Evolutionary conservation across 2,113 vertebrate species (phyloP), one percentile per base, ranked within the genome.

Genomic region (Siniperca chuatsi): DNA sequence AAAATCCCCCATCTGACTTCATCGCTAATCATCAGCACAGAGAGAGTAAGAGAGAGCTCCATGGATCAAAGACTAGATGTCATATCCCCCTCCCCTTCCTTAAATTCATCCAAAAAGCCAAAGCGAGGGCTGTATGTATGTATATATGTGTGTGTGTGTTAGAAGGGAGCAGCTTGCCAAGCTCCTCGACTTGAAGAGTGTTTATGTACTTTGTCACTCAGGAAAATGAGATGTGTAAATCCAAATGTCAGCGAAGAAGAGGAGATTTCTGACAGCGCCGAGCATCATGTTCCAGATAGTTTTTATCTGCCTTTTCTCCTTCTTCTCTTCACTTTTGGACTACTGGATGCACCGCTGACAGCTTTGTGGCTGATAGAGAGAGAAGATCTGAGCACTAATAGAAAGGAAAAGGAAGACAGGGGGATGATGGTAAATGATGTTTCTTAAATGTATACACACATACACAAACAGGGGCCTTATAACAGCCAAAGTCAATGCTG

Each of bases 161-260:
- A 29, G 58, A 75, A 48, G 33, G 46, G 9, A 64, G 61, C 21
- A 42, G 82, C 85, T 81, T 92, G 92, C 90, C 92, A 92, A 94
- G 87, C 85, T 82, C 82, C 85, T 81, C 58, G 48, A 88, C 90
- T 91, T 84, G 85, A 88, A 92, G 90, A 77, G 65, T 93, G 93
- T 96, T 95, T 95, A 95, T 95, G 87, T 92, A 93, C 91, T 95
- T 92, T 95, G 94, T 94, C 92, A 94, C 87, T 95, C 92, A 90
- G 62, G 84, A 93, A 94, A 91, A 95, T 92, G 93, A 95, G 89
- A 94, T 89, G 93, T 93, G 94, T 95, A 93, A 94, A 93, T 94
- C 89, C 87, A 89, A 90, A 91, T 77, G 91, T 93, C 89, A 90
- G 85, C 64, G 71, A 85, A 75, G 86, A 90, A 84, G 89, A 90